A percentile compares a stretch with the other conserved stretches of the same genome.
Conservation (phyloP, 2,113 vertebrate genomes). For the Xyliphius kryptos region DNA sequence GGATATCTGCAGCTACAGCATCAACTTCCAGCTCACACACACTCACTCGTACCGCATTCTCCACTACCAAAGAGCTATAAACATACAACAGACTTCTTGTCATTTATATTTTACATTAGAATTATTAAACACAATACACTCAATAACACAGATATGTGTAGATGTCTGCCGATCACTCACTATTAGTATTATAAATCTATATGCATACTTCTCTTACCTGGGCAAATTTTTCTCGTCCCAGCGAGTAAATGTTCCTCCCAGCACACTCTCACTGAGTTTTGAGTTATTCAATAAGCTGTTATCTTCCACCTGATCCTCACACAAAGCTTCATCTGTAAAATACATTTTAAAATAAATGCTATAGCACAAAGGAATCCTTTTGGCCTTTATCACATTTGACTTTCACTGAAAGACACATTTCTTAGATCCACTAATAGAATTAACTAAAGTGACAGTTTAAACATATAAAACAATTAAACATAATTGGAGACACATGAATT, state of each 20-base stretch:
- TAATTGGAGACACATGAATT: no score
- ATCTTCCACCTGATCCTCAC: constrained; percentile 11
- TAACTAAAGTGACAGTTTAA: no score
- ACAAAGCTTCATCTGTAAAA: constrained; percentile 33
- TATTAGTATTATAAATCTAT: no score
- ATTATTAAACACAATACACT: constrained; percentile 1
- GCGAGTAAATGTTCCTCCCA: constrained; percentile 60
- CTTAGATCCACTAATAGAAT: no score
- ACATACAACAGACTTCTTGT: constrained; percentile 9
- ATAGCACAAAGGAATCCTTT: no score
- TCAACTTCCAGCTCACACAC: constrained; percentile 98
- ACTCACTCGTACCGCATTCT: constrained; percentile 81
- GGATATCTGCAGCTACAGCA: constrained; percentile 88
- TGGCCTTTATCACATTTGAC: no score
- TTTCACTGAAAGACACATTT: no score
- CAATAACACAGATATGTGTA: not conserved
- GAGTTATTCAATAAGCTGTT: constrained; percentile 50
- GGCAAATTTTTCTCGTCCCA: constrained; percentile 86
- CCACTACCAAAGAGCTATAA: constrained; percentile 81
- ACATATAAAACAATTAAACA: no score
- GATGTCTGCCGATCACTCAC: not conserved
- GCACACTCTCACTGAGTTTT: constrained; percentile 65
- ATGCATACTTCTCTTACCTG: constrained; percentile 65
- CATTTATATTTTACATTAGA: not conserved
- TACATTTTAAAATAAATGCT: constrained; percentile 20